Evolutionary conservation across 2,797 vertebrate species (phyloP).

Genomic region (Malacoraja senta): DNA sequence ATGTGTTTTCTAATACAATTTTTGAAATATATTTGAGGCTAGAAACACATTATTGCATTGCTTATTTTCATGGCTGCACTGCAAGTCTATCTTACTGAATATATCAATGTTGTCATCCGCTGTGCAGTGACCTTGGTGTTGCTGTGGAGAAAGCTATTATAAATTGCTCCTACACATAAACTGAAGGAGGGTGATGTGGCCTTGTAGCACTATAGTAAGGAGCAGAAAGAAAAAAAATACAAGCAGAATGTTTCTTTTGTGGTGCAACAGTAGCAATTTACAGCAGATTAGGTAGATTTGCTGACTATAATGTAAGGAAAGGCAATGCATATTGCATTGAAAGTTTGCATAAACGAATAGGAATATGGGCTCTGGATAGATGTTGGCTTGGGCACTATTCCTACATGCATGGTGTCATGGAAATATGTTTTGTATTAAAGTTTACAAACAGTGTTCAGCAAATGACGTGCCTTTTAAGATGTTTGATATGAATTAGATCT

Average conservation of each 20-base stretch:
- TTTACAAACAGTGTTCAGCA: not conserved
- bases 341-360: not conserved
- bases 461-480: not conserved
- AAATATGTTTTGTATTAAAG: too few relatives aligned
- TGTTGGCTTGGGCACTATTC: not conserved
- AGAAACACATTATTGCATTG: not conserved
- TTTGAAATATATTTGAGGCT: not conserved
- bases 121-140: slow-evolving; percentile 4
- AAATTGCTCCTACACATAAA: not conserved
- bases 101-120: not conserved
- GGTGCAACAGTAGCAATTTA: not conserved
- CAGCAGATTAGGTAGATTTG: not conserved
- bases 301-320: not conserved
- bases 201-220: not conserved
- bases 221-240: not conserved
- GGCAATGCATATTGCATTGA: not conserved
- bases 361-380: not conserved
- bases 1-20: not conserved
- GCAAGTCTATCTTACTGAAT: not conserved
- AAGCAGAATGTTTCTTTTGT: not conserved
- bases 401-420: not conserved
- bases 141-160: not conserved
- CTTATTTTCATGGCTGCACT: not conserved
- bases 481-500: not conserved
- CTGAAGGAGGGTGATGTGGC: not conserved